Evolutionary conservation across 53 echinoderm and acorn worm species (phyloP).

Genomic region (Holothuria scabra): DNA sequence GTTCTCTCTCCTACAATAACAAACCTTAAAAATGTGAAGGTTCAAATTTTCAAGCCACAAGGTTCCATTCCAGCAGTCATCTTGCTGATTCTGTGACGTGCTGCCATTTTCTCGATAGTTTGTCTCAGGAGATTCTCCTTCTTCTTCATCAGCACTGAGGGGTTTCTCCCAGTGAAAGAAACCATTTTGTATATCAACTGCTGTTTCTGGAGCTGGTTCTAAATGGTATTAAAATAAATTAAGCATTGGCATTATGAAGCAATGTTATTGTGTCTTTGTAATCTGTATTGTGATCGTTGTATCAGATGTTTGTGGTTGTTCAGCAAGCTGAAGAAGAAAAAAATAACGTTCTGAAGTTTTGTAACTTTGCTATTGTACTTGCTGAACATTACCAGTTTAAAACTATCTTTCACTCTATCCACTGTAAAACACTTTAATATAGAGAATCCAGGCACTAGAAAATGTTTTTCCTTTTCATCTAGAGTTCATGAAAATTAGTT

Average conservation of each 20-base stretch:
- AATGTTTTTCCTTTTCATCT: too few relatives aligned
- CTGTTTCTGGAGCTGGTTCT: conserved; percentile 25
- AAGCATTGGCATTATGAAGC: not conserved
- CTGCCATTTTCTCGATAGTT: not conserved
- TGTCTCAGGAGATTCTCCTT: not conserved
- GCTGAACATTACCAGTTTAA: too few relatives aligned
- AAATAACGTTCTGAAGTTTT: too few relatives aligned
- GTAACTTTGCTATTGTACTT: too few relatives aligned
- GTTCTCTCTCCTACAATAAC: too few relatives aligned
- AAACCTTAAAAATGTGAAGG: conserved; percentile 72
- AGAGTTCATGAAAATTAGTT: too few relatives aligned
- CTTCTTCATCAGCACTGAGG: conserved; percentile 34
- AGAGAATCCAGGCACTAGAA: too few relatives aligned
- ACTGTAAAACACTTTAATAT: too few relatives aligned
- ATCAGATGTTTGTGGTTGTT: too few relatives aligned
- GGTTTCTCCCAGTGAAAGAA: conserved; percentile 84
- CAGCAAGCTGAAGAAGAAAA: too few relatives aligned
- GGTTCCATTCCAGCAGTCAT: conserved; percentile 52
- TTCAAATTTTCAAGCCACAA: conserved; percentile 78
- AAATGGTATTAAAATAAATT: not conserved
- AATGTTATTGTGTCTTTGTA: not conserved
- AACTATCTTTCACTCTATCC: too few relatives aligned
- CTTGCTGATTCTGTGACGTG: conserved; percentile 6
- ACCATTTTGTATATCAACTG: conserved; percentile 70
- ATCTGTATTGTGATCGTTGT: not conserved